phyloP scores from a whole-genome alignment of 2,888 invertebrate genomes.

The Himalopsyche kuldschensis region DNA sequence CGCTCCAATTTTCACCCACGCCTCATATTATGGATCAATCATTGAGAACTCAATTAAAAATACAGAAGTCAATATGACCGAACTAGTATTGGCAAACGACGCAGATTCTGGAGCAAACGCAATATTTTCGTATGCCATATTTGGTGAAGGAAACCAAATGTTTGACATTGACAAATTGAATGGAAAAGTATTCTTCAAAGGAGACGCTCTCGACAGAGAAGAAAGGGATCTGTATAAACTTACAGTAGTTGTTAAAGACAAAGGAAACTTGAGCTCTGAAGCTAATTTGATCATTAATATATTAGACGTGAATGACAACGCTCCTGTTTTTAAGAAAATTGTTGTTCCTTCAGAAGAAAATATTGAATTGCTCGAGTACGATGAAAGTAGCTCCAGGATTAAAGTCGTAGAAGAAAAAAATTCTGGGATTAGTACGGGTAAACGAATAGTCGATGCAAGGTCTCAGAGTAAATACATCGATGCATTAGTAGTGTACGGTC shows the following conservation, averaged over 20 bases:
- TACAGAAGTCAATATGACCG: conserved; percentile 70
- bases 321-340: conserved; percentile 71
- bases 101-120: conserved; percentile 71
- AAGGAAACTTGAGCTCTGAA: conserved; percentile 74
- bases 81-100: conserved; percentile 71
- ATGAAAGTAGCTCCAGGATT: conserved; percentile 56
- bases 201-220: conserved; percentile 72
- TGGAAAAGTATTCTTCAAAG: conserved; percentile 64
- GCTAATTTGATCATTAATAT: conserved; percentile 71
- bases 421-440: conserved; percentile 43
- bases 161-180: conserved; percentile 69
- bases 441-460: conserved; percentile 48
- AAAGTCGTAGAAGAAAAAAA: conserved; percentile 55
- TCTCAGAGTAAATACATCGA: conserved; percentile 52
- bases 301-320: conserved; percentile 81
- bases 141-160: conserved; percentile 74
- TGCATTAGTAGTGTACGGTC: conserved; percentile 51
- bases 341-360: conserved; percentile 69
- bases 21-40: conserved; percentile 74
- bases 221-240: conserved; percentile 68
- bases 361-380: conserved; percentile 66
- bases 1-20: conserved; percentile 74
- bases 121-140: conserved; percentile 67
- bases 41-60: conserved; percentile 74
- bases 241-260: conserved; percentile 74